Percentiles rank a stretch among this genome's conserved stretches.
Conservation (phyloP, 2,888 invertebrate genomes). For the Trileptium ribeirensis region DNA sequence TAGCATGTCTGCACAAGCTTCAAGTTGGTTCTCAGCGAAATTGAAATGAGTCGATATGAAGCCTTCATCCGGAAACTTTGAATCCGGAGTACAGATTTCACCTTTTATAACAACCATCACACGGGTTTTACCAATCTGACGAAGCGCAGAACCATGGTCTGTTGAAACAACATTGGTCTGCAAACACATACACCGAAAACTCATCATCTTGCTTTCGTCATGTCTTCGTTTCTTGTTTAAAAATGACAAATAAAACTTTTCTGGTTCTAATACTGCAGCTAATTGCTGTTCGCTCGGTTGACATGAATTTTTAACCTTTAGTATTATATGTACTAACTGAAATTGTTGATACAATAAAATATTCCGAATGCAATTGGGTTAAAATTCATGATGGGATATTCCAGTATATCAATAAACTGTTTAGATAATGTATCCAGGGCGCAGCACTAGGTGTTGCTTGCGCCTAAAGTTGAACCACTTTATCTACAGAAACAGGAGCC, state of each 20-base stretch:
- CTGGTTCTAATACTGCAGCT: background rate
- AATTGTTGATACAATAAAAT: no score
- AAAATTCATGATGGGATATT: no score
- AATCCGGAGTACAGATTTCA: background rate
- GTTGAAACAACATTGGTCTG: constrained; percentile 9
- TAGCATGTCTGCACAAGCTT: no score
- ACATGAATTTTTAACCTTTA: no score
- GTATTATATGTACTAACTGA: no score
- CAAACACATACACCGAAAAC: constrained; percentile 14
- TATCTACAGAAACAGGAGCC: no score
- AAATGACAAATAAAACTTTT: background rate
- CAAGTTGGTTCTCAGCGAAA: no score
- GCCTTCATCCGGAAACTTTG: background rate
- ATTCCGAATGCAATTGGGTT: no score
- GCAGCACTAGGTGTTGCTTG: no score
- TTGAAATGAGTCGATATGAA: background rate
- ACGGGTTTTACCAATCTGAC: background rate
- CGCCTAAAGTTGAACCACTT: no score
- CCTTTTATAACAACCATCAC: constrained; percentile 18
- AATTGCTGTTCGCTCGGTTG: constrained; percentile 56
- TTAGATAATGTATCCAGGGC: no score
- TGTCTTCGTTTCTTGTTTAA: background rate
- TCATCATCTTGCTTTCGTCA: constrained; percentile 9
- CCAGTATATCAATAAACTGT: no score
- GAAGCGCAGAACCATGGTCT: constrained; percentile 21